Conservation (phyloP, 2,797 vertebrate species). For the Centropyge bicolor region DNA sequence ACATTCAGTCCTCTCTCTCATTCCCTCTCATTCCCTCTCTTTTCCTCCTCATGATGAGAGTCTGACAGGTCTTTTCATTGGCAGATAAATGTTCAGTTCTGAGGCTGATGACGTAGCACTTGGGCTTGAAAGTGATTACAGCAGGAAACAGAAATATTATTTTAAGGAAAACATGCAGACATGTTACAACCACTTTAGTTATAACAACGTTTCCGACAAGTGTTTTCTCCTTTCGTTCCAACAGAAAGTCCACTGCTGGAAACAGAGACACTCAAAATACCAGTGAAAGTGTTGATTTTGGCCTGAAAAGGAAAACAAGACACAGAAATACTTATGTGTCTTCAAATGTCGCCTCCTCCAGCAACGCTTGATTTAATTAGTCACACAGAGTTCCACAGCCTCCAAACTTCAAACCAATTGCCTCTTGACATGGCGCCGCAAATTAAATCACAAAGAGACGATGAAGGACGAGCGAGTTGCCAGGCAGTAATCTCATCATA, state of each 20-base stretch:
- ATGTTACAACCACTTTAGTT: background rate
- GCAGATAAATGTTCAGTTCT: slow-evolving; percentile 20
- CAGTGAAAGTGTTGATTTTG: background rate
- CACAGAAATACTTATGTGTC: background rate
- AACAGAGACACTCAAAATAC: background rate
- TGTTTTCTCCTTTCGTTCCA: background rate
- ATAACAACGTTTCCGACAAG: background rate
- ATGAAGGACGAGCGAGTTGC: slow-evolving; percentile 43
- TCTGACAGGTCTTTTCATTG: slow-evolving; percentile 26
- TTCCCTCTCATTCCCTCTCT: background rate
- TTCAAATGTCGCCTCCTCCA: background rate
- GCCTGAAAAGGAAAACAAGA: background rate
- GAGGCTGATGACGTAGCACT: background rate
- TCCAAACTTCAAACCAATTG: slow-evolving; percentile 11
- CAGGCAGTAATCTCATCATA: slow-evolving; percentile 48
- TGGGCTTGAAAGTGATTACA: background rate
- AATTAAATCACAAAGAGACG: slow-evolving; percentile 60
- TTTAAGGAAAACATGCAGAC: slow-evolving; percentile 15
- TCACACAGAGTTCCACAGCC: slow-evolving; percentile 16
- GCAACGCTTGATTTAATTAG: slow-evolving; percentile 26
- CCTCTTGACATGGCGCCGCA: slow-evolving; percentile 46
- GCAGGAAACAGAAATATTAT: slow-evolving; percentile 14
- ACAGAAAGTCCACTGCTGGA: background rate
- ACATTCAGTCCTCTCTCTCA: background rate
- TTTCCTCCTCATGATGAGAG: background rate